Evolutionary conservation across 2,888 invertebrate genomes (phyloP).

Genomic region (Synergus gifuensis): DNA sequence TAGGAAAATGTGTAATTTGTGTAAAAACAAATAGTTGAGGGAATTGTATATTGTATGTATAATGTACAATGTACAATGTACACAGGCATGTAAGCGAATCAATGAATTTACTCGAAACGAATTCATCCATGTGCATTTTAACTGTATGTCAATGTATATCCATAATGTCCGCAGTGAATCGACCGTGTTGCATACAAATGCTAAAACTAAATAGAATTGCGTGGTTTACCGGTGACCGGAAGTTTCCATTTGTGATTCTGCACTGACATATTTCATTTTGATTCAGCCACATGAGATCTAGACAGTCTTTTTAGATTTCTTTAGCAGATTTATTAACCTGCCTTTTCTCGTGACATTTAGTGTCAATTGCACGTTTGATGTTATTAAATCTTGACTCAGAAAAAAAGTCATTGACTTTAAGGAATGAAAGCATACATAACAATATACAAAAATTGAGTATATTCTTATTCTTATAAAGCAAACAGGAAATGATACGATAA

Average conservation of each 20-base stretch:
- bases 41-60: neutral
- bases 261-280: neutral
- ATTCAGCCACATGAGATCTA: neutral
- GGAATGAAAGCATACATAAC: neutral
- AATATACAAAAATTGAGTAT: too few relatives aligned
- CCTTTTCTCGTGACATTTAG: neutral
- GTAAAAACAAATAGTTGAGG: neutral
- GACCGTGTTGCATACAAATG: constrained; percentile 22
- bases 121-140: neutral
- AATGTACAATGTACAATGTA: too few relatives aligned
- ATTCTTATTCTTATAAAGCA: too few relatives aligned
- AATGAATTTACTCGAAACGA: neutral
- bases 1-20: neutral
- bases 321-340: neutral
- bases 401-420: neutral
- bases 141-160: constrained; percentile 1
- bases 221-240: neutral
- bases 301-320: neutral
- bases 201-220: constrained; percentile 12
- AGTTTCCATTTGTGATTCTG: constrained; percentile 9
- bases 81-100: neutral
- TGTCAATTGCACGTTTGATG: neutral
- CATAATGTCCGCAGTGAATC: neutral
- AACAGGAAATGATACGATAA: neutral
- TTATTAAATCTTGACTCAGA: neutral